Conservation (phyloP, 2,888 invertebrate genomes). For the Cremastobaeus sp. region DNA sequence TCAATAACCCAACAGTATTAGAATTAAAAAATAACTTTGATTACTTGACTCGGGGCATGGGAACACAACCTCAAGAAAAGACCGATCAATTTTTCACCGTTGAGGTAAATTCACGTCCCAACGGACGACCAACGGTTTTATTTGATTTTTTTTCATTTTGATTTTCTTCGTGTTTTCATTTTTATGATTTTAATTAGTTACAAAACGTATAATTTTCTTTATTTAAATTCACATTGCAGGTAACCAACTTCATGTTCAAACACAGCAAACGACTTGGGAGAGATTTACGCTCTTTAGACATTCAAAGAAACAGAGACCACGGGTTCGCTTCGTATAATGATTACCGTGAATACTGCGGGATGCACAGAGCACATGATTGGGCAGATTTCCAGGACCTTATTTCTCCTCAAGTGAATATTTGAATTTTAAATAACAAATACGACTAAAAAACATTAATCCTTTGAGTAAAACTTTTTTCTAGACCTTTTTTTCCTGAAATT, state of each 20-base stretch:
- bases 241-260: constrained; percentile 84
- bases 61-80: constrained; percentile 86
- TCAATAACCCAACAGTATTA: constrained; percentile 83
- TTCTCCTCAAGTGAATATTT: constrained; percentile 59
- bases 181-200: background rate
- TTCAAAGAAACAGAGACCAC: constrained; percentile 92
- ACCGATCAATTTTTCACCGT: constrained; percentile 88
- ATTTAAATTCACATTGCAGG: constrained; percentile 76
- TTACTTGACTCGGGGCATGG: constrained; percentile 86
- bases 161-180: background rate
- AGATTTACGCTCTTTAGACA: constrained; percentile 89
- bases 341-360: constrained; percentile 87
- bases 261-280: constrained; percentile 86
- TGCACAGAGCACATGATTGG: constrained; percentile 84
- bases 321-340: constrained; percentile 89
- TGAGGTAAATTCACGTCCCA: constrained; percentile 83
- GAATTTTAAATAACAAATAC: constrained; percentile 1
- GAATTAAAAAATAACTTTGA: constrained; percentile 85
- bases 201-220: background rate
- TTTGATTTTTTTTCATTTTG: background rate
- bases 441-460: too few species aligned
- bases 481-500: too few species aligned
- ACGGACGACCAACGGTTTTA: too few species aligned
- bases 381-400: constrained; percentile 81
- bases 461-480: too few species aligned